Evolutionary conservation across 2,113 vertebrate species (phyloP).

Genomic region (Cyanoramphus novaezelandiae): DNA sequence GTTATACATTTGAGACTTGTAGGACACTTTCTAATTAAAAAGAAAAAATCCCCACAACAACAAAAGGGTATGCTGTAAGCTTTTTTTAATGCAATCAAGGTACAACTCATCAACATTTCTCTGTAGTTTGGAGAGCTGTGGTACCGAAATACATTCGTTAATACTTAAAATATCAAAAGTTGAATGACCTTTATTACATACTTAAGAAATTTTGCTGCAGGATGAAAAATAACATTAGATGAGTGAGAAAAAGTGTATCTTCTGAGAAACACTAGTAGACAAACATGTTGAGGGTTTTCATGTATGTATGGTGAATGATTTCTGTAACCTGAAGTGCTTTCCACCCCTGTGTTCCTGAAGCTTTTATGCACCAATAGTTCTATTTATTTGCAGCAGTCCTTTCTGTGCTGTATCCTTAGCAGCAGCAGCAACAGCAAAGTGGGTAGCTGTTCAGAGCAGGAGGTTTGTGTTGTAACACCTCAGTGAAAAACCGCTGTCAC

Average conservation of each 20-base stretch:
- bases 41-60: neutral
- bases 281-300: neutral
- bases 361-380: neutral
- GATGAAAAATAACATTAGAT: neutral
- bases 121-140: neutral
- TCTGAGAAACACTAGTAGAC: neutral
- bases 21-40: neutral
- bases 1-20: neutral
- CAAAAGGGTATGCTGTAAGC: neutral
- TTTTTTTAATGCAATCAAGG: neutral
- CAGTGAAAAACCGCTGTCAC: neutral
- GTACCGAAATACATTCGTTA: neutral
- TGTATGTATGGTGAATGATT: accelerated
- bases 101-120: neutral
- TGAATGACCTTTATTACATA: neutral
- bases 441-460: neutral
- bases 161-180: neutral
- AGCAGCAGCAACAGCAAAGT: neutral
- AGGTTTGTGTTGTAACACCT: neutral
- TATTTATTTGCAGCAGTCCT: neutral
- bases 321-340: neutral
- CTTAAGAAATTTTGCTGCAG: neutral
- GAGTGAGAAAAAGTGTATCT: neutral
- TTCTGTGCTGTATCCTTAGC: neutral
- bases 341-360: neutral